These are phyloP conservation scores for Cantharis nigra DNA, from an alignment of 2,888 invertebrate species.

Conservation along the genomic window DNA sequence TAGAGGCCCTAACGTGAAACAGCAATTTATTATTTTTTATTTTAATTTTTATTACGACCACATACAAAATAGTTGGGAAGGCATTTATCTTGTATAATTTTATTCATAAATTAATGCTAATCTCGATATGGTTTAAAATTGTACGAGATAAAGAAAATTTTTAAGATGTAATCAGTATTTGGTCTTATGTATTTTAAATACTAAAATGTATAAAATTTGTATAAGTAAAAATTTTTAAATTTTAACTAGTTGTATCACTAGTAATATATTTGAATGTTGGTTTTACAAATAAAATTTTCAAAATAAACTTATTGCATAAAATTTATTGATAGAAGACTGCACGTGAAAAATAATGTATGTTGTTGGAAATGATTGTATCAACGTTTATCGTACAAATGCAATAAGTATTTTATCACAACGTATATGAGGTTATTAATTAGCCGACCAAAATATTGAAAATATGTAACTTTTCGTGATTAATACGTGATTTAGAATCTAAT, in stretches of 20 bases:
- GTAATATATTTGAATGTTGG: neutral
- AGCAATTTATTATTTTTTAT: neutral
- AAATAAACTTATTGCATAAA: neutral
- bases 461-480: constrained; percentile 38
- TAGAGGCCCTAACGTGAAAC: constrained; percentile 33
- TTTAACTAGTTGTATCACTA: neutral
- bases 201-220: neutral
- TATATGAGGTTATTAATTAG: constrained; percentile 16
- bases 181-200: neutral
- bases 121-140: neutral
- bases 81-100: constrained; percentile 1
- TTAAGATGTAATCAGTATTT: neutral
- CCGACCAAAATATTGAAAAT: constrained; percentile 40
- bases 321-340: constrained; percentile 35
- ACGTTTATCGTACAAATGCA: constrained; percentile 46
- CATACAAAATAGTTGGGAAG: constrained; percentile 1
- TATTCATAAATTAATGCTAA: neutral
- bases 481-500: constrained; percentile 40
- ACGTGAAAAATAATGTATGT: constrained; percentile 16
- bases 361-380: constrained; percentile 18
- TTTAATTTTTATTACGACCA: constrained; percentile 2
- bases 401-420: constrained; percentile 43
- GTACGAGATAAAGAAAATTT: neutral
- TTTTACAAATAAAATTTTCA: neutral
- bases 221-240: neutral